Percentiles rank a stretch among this genome's conserved stretches.
phyloP scores from a whole-genome alignment of 2,888 invertebrate genomes.

The Fissipunctia ypsillon region DNA sequence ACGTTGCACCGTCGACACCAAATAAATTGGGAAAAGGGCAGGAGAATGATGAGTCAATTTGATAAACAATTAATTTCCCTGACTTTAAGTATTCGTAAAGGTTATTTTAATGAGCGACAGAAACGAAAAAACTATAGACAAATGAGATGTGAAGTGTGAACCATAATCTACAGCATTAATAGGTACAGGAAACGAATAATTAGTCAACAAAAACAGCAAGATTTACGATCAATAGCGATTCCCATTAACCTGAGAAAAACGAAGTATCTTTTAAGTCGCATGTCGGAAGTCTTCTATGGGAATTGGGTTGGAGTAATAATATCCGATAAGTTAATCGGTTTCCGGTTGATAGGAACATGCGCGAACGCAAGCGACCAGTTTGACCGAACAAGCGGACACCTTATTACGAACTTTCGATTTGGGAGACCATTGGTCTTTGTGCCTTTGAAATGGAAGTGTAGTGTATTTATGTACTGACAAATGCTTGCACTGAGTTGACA shows the following conservation, averaged over 20 bases:
- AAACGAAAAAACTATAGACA: neutral
- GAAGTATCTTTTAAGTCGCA: conserved; percentile 11
- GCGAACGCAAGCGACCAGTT: conserved; percentile 15
- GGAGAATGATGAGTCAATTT: too few relatives aligned
- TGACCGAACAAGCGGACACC: neutral
- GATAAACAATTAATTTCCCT: too few relatives aligned
- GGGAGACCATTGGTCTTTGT: neutral
- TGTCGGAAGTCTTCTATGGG: conserved; percentile 52
- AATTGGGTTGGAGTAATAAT: conserved; percentile 52
- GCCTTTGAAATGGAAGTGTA: too few relatives aligned
- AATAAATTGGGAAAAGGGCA: too few relatives aligned
- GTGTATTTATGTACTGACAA: too few relatives aligned
- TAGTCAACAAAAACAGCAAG: conserved; percentile 36
- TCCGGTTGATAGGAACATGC: conserved; percentile 42
- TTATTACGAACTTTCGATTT: conserved; percentile 14
- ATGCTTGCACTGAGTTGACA: too few relatives aligned
- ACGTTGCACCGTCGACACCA: too few relatives aligned
- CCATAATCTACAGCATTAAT: neutral
- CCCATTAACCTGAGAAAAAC: conserved; percentile 23
- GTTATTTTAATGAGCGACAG: neutral
- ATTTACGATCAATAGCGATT: conserved; percentile 43
- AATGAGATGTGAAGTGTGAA: conserved; percentile 34
- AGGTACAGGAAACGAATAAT: conserved; percentile 40
- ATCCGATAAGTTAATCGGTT: conserved; percentile 52
- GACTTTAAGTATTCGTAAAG: neutral